These are phyloP conservation scores for Pinctada fucata DNA, from an alignment of 2,888 invertebrate genomes.

Conservation along the genomic window DNA sequence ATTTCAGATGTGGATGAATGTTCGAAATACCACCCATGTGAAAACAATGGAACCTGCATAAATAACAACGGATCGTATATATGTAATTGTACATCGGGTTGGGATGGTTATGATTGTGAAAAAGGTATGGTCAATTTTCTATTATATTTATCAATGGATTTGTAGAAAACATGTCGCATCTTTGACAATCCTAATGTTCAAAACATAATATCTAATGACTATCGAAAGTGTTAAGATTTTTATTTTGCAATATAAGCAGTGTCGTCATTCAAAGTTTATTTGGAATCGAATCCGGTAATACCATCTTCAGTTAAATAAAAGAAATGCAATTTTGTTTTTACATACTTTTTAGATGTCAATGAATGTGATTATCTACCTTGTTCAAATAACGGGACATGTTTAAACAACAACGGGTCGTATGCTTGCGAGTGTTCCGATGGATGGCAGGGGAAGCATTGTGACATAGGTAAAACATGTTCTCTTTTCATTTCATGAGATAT, in stretches of 20 bases:
- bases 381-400: slow-evolving; percentile 52
- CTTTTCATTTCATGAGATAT: too few species aligned
- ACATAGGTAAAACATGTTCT: background rate
- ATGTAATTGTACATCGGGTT: slow-evolving; percentile 22
- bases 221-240: too few species aligned
- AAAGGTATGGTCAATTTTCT: too few species aligned
- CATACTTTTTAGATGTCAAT: slow-evolving; percentile 2
- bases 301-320: too few species aligned
- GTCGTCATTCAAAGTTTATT: too few species aligned
- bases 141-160: too few species aligned
- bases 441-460: slow-evolving; percentile 8
- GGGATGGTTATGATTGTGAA: slow-evolving; percentile 48
- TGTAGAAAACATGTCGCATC: too few species aligned
- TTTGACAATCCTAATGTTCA: too few species aligned
- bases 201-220: too few species aligned
- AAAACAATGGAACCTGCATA: slow-evolving; percentile 19
- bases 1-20: slow-evolving; percentile 26
- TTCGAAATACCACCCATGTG: background rate
- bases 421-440: slow-evolving; percentile 42
- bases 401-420: slow-evolving; percentile 49
- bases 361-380: slow-evolving; percentile 35
- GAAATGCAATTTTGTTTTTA: too few species aligned
- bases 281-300: too few species aligned
- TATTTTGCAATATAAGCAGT: too few species aligned
- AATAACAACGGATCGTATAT: slow-evolving; percentile 18